Evolutionary conservation across 2,888 invertebrate species (phyloP), one percentile per base, ranked within the genome.

Genomic region (Diarsia brunnea): DNA sequence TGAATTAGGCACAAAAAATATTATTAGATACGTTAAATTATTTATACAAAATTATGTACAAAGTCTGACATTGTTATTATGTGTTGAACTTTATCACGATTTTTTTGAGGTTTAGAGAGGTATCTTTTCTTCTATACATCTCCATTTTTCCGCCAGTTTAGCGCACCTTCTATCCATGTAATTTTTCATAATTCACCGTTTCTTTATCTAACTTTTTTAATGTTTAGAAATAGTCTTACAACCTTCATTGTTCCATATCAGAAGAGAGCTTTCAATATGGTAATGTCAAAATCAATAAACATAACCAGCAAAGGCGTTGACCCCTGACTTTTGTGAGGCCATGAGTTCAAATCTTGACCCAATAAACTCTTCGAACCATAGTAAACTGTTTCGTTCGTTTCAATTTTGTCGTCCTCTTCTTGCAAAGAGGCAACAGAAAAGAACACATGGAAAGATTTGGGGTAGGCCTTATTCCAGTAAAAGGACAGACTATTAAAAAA

Each of bases 221-320:
- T 38, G n/a, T 61, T 38, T 7, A n/a, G 0, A 38, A 38, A 38
- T 51, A 43, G 7, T 51, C 7, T 5, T n/a, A 31, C 1, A 5
- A n/a, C 31, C 4, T n/a, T 38, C 19, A 43, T 43, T 69, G 11
- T 55, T n/a, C 19, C 1, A 11, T 24, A 31, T 31, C n/a, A 16
- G 0, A 47, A 38, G 0, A 19, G 14, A 19, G 7, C 5, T 63
- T 19, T n/a, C 19, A 24, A 43, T 61, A 78, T 81, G 60, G 47
- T 51, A 51, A 60, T 73, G 81, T 27, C 53, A 74, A 79, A 81
- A 74, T 74, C 65, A 78, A 78, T 66, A 81, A 80, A 19, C 51
- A 65, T 45, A 43, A 7, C 24, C 49, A 38, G 8, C n/a, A 0
- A 73, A 73, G 31, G 43, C 78, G 51, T 65, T 53, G 38, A 66